Percentiles rank a stretch among this genome's conserved stretches.
phyloP scores from a whole-genome alignment of 2,888 invertebrate genomes.

The Cheilosia grossa region DNA sequence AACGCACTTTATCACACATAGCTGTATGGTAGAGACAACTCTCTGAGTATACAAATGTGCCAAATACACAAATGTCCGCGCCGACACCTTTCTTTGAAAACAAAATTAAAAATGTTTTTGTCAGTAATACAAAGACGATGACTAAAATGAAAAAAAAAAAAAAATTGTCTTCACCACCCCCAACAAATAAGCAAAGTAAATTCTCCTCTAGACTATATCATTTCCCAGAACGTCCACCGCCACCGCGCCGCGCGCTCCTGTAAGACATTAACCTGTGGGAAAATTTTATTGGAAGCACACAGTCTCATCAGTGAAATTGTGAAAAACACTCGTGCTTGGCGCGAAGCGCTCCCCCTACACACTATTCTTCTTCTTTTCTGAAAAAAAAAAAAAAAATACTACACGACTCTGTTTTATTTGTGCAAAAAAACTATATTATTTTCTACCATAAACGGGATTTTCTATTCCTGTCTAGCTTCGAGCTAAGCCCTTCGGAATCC shows the following conservation, averaged over 20 bases:
- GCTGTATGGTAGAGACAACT: constrained; percentile 39
- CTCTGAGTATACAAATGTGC: constrained; percentile 24
- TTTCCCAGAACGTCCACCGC: constrained; percentile 47
- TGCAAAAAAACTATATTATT: background rate
- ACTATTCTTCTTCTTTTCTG: constrained; percentile 58
- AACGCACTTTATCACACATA: constrained; percentile 67
- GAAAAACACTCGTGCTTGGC: constrained; percentile 66
- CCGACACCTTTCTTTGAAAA: constrained; percentile 33
- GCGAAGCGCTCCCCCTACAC: constrained; percentile 48
- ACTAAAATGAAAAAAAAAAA: constrained; percentile 1
- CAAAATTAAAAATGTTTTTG: constrained; percentile 14
- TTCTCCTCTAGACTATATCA: constrained; percentile 49
- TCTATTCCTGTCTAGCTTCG: constrained; percentile 69
- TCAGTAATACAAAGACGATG: background rate
- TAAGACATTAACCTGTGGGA: constrained; percentile 70
- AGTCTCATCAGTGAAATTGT: constrained; percentile 68
- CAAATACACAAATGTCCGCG: constrained; percentile 41
- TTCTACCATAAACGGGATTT: constrained; percentile 35
- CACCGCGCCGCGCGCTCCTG: constrained; percentile 20
- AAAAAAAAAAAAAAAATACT: constrained; percentile 10
- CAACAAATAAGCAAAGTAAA: constrained; percentile 33
- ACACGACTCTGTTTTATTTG: background rate
- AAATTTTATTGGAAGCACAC: constrained; percentile 65
- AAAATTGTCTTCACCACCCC: constrained; percentile 15
- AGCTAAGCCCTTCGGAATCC: constrained; percentile 76